A percentile compares a stretch with the other conserved stretches of the same genome.
These are phyloP conservation scores for Urocyon cinereoargenteus DNA, from an alignment of 2,797 vertebrate genomes.

Conservation along the genomic window DNA sequence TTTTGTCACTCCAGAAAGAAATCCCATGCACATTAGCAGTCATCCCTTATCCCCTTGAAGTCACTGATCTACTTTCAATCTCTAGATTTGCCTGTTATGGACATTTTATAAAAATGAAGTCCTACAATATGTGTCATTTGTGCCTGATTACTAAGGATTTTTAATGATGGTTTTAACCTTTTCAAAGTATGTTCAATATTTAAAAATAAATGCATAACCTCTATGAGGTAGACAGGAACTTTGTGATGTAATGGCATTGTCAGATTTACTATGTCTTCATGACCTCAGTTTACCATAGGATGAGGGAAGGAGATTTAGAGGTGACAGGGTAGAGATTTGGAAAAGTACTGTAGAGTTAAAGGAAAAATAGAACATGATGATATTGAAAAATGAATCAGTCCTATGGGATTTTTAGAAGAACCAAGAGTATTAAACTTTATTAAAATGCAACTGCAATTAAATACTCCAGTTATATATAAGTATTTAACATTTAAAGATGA, in stretches of 20 bases:
- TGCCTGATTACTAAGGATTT: conserved; percentile 23
- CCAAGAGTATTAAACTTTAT: conserved; percentile 48
- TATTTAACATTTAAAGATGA: conserved; percentile 45
- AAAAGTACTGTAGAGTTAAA: conserved; percentile 27
- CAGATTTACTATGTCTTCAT: conserved; percentile 55
- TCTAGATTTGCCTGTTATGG: not conserved
- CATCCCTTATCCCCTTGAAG: not conserved
- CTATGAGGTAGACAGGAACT: conserved; percentile 61
- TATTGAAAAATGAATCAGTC: conserved; percentile 23
- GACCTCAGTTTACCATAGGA: not conserved
- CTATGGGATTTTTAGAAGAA: conserved; percentile 41
- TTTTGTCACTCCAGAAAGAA: not conserved
- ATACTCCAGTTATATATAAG: conserved; percentile 12
- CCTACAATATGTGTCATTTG: not conserved
- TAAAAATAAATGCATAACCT: not conserved
- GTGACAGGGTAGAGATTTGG: not conserved
- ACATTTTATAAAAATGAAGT: conserved; percentile 15
- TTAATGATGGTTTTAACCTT: conserved; percentile 36
- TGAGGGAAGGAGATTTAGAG: conserved; percentile 29
- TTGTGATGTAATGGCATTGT: conserved; percentile 33
- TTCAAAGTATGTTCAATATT: conserved; percentile 44
- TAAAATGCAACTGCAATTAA: conserved; percentile 40
- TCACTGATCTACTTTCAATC: conserved; percentile 2
- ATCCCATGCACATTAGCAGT: not conserved
- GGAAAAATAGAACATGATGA: not conserved